Base-by-base conservation (phyloP, 2,113 vertebrate species). In the Hydropotes inermis region DNA sequence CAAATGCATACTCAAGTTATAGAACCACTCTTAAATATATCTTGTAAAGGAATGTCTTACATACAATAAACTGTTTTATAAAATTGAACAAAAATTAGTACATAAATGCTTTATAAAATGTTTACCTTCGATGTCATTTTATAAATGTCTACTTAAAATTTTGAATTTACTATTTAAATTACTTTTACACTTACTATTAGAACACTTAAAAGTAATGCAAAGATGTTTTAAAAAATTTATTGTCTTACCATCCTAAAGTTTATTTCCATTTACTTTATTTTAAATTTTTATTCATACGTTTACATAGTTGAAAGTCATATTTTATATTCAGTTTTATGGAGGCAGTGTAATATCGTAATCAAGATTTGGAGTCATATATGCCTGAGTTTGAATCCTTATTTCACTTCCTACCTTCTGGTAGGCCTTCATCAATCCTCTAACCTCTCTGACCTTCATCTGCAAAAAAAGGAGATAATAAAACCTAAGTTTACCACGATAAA, bases 101-200 rank as follows among this genome's bases (percentile, higher is more conserved):
- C 16, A 28, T 92, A 87, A 43, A 89, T 83, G 27, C 28, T 91
- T 83, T 88, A 64, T 86, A 82, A 93, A 36, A 86, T 91, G 83
- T 55, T 85, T 96, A 58, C 47, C 47, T 67, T 74, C 52, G 28
- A 87, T 15, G 17, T 94, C 60, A 54, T 88, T 70, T 91, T 12
- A 74, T 92, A 89, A 61, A 88, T 86, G 57, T 70, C 57, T 27
- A 54, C 50, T 81, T 94, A 79, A 30, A 67, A 94, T 85, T 12
- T 96, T 91, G 76, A 45, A 85, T 84, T 88, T 91, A 87, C 55
- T 84, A 47, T 83, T 93, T 94, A 47, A 78, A 55, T 94, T 91
- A 85, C 52, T 67, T 95, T 83, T 81, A n/a, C 45, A 52, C 83
- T 95, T 94, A 36, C 74, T 89, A 45, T 82, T 87, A 91, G n/a